Evolutionary conservation across 1,140 invertebrate species (phyloP).

Genomic region (Apis dorsata): DNA sequence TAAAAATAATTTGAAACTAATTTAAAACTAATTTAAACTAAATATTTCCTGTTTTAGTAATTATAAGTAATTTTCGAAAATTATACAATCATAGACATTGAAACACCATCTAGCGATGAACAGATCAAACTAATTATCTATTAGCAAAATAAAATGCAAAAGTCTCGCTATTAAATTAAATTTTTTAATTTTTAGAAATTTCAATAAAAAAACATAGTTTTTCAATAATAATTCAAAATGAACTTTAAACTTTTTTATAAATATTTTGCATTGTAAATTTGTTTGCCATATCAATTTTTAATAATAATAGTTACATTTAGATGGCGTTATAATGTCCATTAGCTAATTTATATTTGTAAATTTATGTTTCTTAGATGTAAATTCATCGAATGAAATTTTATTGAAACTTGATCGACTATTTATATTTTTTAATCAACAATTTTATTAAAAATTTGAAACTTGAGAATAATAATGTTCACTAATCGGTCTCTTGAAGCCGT

Average conservation of each 20-base stretch:
- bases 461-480: constrained; percentile 65
- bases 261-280: neutral
- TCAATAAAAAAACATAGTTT: neutral
- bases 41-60: no score
- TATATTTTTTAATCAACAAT: neutral
- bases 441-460: no score
- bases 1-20: no score
- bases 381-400: neutral
- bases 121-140: no score
- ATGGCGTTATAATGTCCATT: neutral
- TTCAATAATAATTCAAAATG: neutral
- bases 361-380: neutral
- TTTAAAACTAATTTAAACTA: no score
- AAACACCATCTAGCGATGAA: no score
- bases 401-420: neutral
- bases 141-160: no score
- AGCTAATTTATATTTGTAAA: constrained; percentile 4
- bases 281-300: neutral
- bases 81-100: no score
- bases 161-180: no score
- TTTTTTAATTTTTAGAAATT: no score
- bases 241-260: neutral
- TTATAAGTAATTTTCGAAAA: no score
- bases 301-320: neutral
- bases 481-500: constrained; percentile 67